These are phyloP conservation scores for Archivesica marissinica DNA, from an alignment of 1,140 invertebrate species.

Conservation along the genomic window DNA sequence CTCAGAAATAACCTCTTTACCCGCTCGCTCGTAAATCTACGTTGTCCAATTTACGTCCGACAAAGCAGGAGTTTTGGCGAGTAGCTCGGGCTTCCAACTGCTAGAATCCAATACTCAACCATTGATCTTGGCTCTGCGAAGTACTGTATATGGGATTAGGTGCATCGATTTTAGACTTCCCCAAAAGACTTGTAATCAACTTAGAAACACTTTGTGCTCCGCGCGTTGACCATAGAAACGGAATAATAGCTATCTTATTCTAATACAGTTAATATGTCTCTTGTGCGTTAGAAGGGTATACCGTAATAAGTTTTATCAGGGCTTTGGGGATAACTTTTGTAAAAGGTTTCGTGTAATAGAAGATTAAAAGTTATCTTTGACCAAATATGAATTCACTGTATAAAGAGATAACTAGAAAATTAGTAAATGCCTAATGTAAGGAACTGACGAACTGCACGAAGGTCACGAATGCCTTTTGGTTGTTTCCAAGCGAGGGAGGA, in stretches of 20 bases:
- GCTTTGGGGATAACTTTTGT: slow-evolving; percentile 40
- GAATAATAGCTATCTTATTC: slow-evolving; percentile 25
- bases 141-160: slow-evolving; percentile 44
- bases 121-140: slow-evolving; percentile 18
- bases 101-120: slow-evolving; percentile 28
- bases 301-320: slow-evolving; percentile 47
- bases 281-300: not conserved
- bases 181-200: slow-evolving; percentile 46
- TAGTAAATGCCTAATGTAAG: slow-evolving; percentile 6
- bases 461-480: not conserved
- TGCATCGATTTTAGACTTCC: slow-evolving; percentile 54
- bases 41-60: slow-evolving; percentile 54
- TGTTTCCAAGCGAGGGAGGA: not conserved
- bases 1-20: slow-evolving; percentile 54
- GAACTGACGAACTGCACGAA: not conserved
- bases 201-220: slow-evolving; percentile 51
- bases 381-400: slow-evolving; percentile 9
- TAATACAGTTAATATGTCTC: slow-evolving; percentile 47
- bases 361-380: slow-evolving; percentile 54
- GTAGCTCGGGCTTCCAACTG: not conserved
- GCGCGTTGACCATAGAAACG: not conserved
- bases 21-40: slow-evolving; percentile 45
- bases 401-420: slow-evolving; percentile 53
- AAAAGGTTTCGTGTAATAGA: slow-evolving; percentile 53
- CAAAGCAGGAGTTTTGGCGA: slow-evolving; percentile 28